Evolutionary conservation across 2,888 invertebrate species (phyloP).

Genomic region (Hipparchia sbordonii): DNA sequence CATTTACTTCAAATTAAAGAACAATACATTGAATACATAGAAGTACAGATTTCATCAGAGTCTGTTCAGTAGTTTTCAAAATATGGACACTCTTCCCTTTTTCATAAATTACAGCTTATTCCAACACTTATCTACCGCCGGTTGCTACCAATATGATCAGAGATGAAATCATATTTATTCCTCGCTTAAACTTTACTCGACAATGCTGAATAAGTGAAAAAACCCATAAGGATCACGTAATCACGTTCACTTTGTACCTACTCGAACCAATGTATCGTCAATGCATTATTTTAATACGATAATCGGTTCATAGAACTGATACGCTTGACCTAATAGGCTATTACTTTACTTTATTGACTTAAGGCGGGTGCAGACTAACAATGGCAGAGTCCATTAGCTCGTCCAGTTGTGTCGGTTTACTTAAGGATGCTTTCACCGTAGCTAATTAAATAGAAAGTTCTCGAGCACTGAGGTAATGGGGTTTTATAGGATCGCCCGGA

Average conservation of each 20-base stretch:
- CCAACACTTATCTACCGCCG: too few species aligned
- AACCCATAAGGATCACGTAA: background rate
- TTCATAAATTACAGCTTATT: too few species aligned
- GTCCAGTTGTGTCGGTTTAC: slow-evolving; percentile 38
- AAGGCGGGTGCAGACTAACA: slow-evolving; percentile 39
- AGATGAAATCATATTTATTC: too few species aligned
- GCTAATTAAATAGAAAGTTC: slow-evolving; percentile 44
- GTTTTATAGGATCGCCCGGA: slow-evolving; percentile 19
- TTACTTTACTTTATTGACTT: slow-evolving; percentile 40
- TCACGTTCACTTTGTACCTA: background rate
- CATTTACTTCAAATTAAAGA: too few species aligned
- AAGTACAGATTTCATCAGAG: too few species aligned
- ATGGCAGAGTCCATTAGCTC: slow-evolving; percentile 37
- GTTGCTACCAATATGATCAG: too few species aligned
- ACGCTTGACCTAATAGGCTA: slow-evolving; percentile 29
- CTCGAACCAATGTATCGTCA: background rate
- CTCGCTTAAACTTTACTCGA: too few species aligned
- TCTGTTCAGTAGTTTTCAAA: too few species aligned
- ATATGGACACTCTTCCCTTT: too few species aligned
- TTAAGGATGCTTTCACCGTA: slow-evolving; percentile 42
- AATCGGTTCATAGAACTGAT: slow-evolving; percentile 15
- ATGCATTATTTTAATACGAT: slow-evolving; percentile 5
- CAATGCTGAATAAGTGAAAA: background rate
- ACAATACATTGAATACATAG: too few species aligned
- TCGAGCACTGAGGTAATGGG: slow-evolving; percentile 33